Base-by-base conservation (phyloP, 2,888 invertebrate species). In the Cheilosia variabilis region DNA sequence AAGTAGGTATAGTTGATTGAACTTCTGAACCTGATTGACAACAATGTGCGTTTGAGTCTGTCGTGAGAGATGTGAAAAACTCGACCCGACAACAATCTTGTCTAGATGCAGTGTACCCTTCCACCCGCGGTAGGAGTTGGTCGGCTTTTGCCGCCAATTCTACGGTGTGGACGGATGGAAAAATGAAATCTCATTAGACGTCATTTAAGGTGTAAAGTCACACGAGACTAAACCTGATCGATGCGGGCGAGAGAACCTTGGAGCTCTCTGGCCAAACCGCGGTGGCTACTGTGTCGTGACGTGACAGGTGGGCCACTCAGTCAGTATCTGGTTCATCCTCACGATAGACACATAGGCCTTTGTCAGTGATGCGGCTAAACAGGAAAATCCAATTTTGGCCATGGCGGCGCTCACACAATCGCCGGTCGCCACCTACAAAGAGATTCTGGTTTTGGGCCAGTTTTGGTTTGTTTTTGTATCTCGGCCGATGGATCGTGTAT, bases 21-120 rank as follows among this genome's bases (percentile, higher is more conserved):
- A 86, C 86, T 86, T 86, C 72, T 86, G 86, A 86, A 86, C 86
- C 86, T 86, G 86, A 86, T 86, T 81, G 86, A 86, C 86, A 86
- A 86, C 86, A 86, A 86, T 77, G 86, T 86, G 86, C 86, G 86
- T 86, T 72, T 58, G 17, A 65, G 68, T 68, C 62, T 55, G 6
- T 6, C 31, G 52, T 37, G 41, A 57, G 50, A 37, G 72, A 81
- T 43, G 84, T 81, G 76, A 77, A 81, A 86, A 81, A 81, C 76
- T 57, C 72, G 81, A 86, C 86, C 81, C 66, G 71, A 86, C 86
- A 86, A 76, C 86, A 86, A 76, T 71, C 58, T 76, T 50, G 53
- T 52, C 68, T 27, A 37, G 37, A 37, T 37, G 13, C 27, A 6
- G 31, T 31, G 31, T 31, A 47, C 5, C 52, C 66, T 52, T 76